Conservation (phyloP, 1,140 invertebrate genomes). For the Holcopasites calliopsidis region DNA sequence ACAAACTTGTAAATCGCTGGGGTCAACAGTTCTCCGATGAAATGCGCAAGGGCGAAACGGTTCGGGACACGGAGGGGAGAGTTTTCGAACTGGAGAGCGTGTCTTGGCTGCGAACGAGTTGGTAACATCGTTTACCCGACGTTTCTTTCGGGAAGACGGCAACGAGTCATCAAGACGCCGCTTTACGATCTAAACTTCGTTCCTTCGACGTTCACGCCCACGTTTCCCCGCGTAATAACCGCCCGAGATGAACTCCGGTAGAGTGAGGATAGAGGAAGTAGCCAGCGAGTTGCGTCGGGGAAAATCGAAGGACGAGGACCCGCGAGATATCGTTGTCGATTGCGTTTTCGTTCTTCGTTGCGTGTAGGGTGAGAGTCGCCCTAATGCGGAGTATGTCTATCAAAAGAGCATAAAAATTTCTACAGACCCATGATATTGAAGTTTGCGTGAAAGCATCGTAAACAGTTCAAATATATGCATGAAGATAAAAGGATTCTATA, state of each 20-base stretch:
- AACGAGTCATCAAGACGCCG: conserved; percentile 56
- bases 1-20: too few species aligned
- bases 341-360: too few species aligned
- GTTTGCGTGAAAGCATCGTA: too few species aligned
- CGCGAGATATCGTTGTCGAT: not conserved
- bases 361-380: too few species aligned
- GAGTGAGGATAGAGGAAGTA: not conserved
- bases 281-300: not conserved
- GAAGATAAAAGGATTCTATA: too few species aligned
- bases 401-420: too few species aligned
- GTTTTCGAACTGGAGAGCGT: conserved; percentile 24
- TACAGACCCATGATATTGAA: too few species aligned
- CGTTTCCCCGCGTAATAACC: conserved; percentile 21
- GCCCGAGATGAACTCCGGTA: conserved; percentile 2
- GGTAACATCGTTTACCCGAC: conserved; percentile 49
- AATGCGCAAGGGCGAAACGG: too few species aligned
- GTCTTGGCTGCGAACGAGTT: conserved; percentile 45
- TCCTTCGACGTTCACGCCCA: conserved; percentile 6
- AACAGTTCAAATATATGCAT: too few species aligned
- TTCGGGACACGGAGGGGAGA: not conserved
- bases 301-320: not conserved
- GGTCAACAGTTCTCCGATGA: too few species aligned
- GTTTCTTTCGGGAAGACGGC: conserved; percentile 54
- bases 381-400: too few species aligned
- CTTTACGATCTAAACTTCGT: conserved; percentile 56